Evolutionary conservation across 2,888 invertebrate genomes (phyloP).

Genomic region (Catocala sponsa): DNA sequence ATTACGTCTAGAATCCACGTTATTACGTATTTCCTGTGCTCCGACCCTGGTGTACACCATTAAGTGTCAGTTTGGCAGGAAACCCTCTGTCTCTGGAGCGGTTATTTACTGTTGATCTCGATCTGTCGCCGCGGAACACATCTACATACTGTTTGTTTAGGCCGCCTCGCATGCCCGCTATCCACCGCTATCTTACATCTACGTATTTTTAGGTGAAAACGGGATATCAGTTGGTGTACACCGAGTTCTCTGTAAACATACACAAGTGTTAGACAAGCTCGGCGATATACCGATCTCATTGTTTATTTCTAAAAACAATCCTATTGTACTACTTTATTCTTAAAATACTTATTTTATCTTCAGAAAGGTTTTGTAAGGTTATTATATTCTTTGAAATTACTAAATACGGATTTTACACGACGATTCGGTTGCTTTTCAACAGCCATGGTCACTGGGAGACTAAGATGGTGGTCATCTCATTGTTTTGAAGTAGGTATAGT

Average conservation of each 20-base stretch:
- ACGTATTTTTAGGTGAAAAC: conserved; percentile 16
- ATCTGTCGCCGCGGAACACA: conserved; percentile 65
- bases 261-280: neutral
- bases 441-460: too few relatives aligned
- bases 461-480: too few relatives aligned
- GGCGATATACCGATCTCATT: neutral
- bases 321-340: too few relatives aligned
- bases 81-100: conserved; percentile 75
- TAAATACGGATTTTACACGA: too few relatives aligned
- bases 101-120: conserved; percentile 84
- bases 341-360: too few relatives aligned
- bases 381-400: too few relatives aligned
- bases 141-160: conserved; percentile 58
- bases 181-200: conserved; percentile 12
- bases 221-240: conserved; percentile 3
- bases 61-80: conserved; percentile 81
- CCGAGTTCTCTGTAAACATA: neutral
- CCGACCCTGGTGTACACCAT: conserved; percentile 57
- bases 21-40: conserved; percentile 37
- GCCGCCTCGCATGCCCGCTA: conserved; percentile 28
- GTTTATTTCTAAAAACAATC: too few relatives aligned
- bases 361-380: too few relatives aligned
- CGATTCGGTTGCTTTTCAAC: too few relatives aligned
- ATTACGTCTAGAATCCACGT: conserved; percentile 28
- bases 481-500: too few relatives aligned